Percentiles rank a stretch among this genome's conserved stretches.
phyloP scores from a whole-genome alignment of 2,888 invertebrate genomes.

The Noctua fimbriata region DNA sequence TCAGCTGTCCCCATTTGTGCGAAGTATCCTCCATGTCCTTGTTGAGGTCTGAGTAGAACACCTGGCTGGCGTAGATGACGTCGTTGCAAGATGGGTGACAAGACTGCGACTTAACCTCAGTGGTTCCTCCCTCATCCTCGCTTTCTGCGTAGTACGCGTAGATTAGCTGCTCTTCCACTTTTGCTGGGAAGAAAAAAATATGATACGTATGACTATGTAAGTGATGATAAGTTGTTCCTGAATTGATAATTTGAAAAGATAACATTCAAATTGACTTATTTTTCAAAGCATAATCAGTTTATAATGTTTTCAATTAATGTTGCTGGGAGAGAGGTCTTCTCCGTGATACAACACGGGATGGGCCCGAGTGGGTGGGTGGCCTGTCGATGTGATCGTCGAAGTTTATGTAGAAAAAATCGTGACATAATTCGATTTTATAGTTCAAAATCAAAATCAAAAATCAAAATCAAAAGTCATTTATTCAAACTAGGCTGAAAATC shows the following conservation, averaged over 20 bases:
- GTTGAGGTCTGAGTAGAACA: conserved; percentile 85
- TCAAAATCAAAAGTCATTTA: too few species aligned
- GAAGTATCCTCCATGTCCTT: conserved; percentile 70
- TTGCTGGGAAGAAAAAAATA: conserved; percentile 75
- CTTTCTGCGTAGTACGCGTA: conserved; percentile 84
- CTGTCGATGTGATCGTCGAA: not conserved
- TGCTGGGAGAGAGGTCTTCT: not conserved
- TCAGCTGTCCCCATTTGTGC: conserved; percentile 73
- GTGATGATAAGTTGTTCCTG: not conserved
- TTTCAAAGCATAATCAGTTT: not conserved
- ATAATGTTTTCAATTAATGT: too few species aligned
- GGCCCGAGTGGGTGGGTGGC: not conserved
- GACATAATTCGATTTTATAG: not conserved
- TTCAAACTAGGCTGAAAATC: too few species aligned
- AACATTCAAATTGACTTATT: not conserved
- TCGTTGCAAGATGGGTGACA: conserved; percentile 87
- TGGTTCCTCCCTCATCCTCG: conserved; percentile 76
- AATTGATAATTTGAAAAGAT: too few species aligned
- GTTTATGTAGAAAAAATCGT: not conserved
- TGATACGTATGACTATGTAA: too few species aligned
- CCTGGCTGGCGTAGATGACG: conserved; percentile 84
- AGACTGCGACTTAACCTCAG: conserved; percentile 71
- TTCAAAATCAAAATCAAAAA: too few species aligned
- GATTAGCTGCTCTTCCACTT: conserved; percentile 82
- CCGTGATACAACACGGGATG: not conserved